A percentile compares a stretch with the other conserved stretches of the same genome.
Conservation (phyloP, 2,797 vertebrate genomes). For the Enteromius paludinosus region DNA sequence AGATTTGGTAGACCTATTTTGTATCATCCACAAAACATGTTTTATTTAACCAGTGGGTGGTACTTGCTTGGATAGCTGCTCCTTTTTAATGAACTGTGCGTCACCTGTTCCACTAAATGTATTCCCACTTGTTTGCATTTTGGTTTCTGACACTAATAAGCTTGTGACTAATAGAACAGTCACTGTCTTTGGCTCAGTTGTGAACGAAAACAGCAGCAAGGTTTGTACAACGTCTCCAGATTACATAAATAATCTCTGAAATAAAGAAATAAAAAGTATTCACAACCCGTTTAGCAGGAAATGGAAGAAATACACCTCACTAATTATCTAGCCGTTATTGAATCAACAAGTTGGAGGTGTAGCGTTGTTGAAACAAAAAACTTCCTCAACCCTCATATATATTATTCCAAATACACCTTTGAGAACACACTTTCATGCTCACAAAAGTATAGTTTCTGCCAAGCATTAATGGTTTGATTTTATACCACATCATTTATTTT, state of each 20-base stretch:
- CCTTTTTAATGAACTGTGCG: slow-evolving; percentile 1
- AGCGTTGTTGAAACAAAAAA: not conserved
- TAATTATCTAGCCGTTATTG: not conserved
- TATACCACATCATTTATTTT: too few relatives aligned
- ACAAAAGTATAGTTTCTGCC: not conserved
- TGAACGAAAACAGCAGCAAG: not conserved
- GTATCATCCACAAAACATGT: not conserved
- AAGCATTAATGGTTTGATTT: too few relatives aligned
- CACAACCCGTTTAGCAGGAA: slow-evolving; percentile 9
- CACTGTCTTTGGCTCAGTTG: not conserved
- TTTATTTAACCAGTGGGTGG: not conserved
- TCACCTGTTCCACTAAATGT: not conserved
- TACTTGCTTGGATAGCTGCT: not conserved
- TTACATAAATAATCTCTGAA: not conserved
- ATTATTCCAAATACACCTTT: not conserved
- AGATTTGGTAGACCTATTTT: not conserved
- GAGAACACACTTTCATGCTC: not conserved
- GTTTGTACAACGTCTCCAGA: not conserved
- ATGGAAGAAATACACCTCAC: not conserved
- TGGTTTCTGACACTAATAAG: not conserved
- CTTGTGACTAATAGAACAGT: not conserved
- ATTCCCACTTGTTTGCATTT: not conserved
- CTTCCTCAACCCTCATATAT: not conserved
- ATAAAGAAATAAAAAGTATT: not conserved
- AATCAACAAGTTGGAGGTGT: not conserved